Conservation (phyloP, 2,113 vertebrate genomes). For the Alethe castanea region DNA sequence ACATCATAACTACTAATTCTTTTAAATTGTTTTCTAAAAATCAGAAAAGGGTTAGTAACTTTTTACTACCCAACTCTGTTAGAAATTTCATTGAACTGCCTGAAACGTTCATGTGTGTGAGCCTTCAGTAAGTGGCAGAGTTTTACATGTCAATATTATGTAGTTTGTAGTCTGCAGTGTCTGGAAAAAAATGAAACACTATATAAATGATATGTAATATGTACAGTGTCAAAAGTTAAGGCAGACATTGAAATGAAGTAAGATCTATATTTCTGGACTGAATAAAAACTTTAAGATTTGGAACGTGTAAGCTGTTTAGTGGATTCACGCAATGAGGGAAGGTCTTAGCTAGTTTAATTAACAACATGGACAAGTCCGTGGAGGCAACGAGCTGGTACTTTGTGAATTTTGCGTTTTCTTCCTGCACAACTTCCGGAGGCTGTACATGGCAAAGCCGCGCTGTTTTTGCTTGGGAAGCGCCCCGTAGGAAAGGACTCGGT, state of each 20-base stretch:
- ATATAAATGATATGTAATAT: conserved; percentile 77
- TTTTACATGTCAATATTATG: conserved; percentile 77
- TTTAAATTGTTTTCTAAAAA: conserved; percentile 78
- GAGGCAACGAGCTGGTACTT: conserved; percentile 57
- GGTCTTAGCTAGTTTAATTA: conserved; percentile 62
- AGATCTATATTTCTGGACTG: conserved; percentile 75
- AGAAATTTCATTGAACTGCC: conserved; percentile 79
- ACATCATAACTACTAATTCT: conserved; percentile 79
- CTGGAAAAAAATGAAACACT: conserved; percentile 76
- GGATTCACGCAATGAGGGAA: conserved; percentile 62
- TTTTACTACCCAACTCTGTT: conserved; percentile 72
- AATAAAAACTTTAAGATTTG: conserved; percentile 73
- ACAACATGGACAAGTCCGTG: conserved; percentile 49
- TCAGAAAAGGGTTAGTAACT: conserved; percentile 75
- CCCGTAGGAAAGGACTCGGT: conserved; percentile 35
- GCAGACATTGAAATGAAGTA: conserved; percentile 74
- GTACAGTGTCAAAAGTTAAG: conserved; percentile 76
- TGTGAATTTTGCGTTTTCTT: conserved; percentile 64
- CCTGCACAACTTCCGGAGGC: conserved; percentile 59
- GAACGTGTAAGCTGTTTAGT: conserved; percentile 71
- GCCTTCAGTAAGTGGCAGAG: conserved; percentile 75
- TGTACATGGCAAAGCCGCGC: conserved; percentile 42
- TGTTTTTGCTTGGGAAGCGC: conserved; percentile 64
- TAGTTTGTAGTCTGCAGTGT: conserved; percentile 80
- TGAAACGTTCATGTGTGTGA: conserved; percentile 77